Evolutionary conservation across 2,113 vertebrate genomes (phyloP), one percentile per base, ranked within the genome.

Genomic region (Microcebus ravelobensis): DNA sequence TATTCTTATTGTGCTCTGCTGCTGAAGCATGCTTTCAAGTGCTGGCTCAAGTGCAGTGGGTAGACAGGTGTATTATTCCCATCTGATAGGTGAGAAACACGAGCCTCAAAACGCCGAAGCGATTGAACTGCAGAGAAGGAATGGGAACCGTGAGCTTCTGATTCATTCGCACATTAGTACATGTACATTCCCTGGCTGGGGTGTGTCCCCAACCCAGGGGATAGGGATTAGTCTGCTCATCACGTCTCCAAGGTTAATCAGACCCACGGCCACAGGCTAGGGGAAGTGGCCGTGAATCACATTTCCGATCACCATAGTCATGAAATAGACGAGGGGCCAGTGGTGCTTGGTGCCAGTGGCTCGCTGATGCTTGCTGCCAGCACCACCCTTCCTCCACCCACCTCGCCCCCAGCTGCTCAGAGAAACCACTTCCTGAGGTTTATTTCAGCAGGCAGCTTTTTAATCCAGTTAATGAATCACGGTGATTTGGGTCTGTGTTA

Each of bases 341-440:
- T 29, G 20, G 1, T 10, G 17, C 63, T 36, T 6, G 82, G n/a
- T 39, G 42, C 59, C 29, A 27, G 3, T 18, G 25, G 39, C n/a
- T 57, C 79, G 57, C 50, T 3, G 15, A 31, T 7, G 6, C 9
- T 18, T 18, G 73, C 18, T 15, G 25, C 80, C 65, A 31, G 36
- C 10, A 48, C 57, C 17, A 1, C 10, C 25, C 18, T 9, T 36
- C 36, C 86, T 18, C 20, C n/a, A 50, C 27, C 1, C 6, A 31
- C 4, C 48, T 20, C 5, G 39, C 31, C 18, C 59, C 50, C 52
- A 67, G 85, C 29, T 82, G 65, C 91, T 74, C 74, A 57, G 91
- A 68, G 86, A 95, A 68, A 15, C 18, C n/a, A 42, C 85, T 80
- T 95, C 76, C 85, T 84, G 81, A 52, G 8, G 31, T 76, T 63